These are phyloP conservation scores for Nerophis ophidion DNA, from an alignment of 2,113 vertebrate species.

Conservation along the genomic window DNA sequence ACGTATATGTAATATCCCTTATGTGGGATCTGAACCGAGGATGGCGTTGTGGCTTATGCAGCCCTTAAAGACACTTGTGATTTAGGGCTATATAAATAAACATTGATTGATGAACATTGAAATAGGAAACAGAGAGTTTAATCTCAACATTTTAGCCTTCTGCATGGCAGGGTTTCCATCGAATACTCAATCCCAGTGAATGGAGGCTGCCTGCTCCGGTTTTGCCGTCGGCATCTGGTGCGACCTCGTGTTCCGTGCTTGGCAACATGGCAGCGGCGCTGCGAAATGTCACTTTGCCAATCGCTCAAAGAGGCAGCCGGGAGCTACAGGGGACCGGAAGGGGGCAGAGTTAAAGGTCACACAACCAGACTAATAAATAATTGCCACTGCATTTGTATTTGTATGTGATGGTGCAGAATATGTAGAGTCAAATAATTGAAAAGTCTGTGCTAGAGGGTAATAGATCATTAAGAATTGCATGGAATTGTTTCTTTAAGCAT, in stretches of 20 bases:
- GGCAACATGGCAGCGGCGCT: constrained; percentile 39
- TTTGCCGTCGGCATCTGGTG: constrained; percentile 28
- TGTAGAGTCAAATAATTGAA: no score
- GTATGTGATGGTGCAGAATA: constrained; percentile 5
- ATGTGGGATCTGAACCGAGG: no score
- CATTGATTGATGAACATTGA: no score
- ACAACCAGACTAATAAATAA: constrained; percentile 21
- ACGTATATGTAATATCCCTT: no score
- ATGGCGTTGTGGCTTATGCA: no score
- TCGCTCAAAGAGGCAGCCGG: constrained; percentile 39
- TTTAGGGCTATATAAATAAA: no score
- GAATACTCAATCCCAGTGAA: constrained; percentile 5
- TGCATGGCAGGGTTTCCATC: constrained; percentile 6
- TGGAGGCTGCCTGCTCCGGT: constrained; percentile 4
- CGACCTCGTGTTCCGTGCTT: constrained; percentile 41
- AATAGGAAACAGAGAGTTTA: no score
- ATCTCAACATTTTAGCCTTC: neutral
- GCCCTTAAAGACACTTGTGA: no score
- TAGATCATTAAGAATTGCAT: no score
- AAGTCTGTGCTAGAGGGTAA: no score
- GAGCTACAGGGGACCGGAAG: constrained; percentile 32
- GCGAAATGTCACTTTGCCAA: constrained; percentile 61
- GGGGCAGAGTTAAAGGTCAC: constrained; percentile 54
- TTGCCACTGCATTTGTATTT: neutral
- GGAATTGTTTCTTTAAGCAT: no score